Conservation (phyloP, 2,113 vertebrate species). For the Cavia porcellus region DNA sequence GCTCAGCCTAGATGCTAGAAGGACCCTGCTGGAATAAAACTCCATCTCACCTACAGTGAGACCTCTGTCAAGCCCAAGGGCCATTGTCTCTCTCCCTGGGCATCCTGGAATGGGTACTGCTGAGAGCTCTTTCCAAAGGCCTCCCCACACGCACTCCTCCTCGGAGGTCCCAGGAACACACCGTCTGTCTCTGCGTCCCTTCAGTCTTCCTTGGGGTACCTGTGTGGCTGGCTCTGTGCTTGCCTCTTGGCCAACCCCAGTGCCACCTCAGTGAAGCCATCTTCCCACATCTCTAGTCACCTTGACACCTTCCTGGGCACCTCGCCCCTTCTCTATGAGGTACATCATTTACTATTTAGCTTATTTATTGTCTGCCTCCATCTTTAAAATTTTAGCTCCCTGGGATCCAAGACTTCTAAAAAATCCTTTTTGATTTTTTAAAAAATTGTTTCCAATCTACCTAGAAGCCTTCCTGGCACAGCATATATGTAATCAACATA, state of each 20-base stretch:
- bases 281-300: too few relatives aligned
- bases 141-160: background rate
- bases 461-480: background rate
- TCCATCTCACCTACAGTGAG: background rate
- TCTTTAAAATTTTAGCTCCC: background rate
- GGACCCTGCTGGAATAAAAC: too few relatives aligned
- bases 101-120: background rate
- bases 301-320: too few relatives aligned
- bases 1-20: too few relatives aligned
- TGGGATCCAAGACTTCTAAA: background rate
- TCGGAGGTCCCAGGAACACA: background rate
- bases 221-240: background rate
- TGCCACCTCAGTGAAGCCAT: background rate
- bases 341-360: background rate
- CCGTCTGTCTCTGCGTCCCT: background rate
- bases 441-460: background rate
- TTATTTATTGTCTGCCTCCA: background rate
- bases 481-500: background rate
- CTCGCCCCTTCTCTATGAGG: too few relatives aligned
- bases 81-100: background rate
- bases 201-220: background rate
- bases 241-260: background rate
- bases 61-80: background rate
- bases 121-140: background rate
- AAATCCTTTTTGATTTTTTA: background rate